These are phyloP conservation scores for Clarias magur DNA, from an alignment of 2,113 vertebrate genomes.

Conservation along the genomic window DNA sequence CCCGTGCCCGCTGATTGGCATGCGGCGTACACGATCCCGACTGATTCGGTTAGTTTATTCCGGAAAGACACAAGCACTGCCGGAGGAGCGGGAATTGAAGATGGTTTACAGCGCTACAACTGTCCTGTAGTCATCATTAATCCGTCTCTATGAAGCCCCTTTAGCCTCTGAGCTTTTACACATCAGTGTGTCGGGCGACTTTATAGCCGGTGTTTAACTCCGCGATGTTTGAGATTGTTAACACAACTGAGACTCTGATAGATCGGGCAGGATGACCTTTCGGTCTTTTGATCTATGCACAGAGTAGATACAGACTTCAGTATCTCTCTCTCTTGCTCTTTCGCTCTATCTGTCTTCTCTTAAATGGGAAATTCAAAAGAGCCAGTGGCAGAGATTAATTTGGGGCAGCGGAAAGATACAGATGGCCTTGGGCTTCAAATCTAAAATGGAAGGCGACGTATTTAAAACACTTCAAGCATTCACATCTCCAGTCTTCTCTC, in stretches of 20 bases:
- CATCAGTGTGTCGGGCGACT: conserved; percentile 55
- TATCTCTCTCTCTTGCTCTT: not conserved
- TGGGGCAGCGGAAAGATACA: conserved; percentile 65
- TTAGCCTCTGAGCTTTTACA: conserved; percentile 20
- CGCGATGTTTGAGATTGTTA: conserved; percentile 60
- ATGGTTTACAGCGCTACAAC: not conserved
- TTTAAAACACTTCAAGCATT: conserved; percentile 63
- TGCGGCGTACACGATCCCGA: not conserved
- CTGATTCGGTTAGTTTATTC: not conserved
- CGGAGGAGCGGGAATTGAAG: not conserved
- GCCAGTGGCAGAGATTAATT: conserved; percentile 61
- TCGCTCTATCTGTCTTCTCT: conserved; percentile 32
- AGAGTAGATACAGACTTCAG: conserved; percentile 20
- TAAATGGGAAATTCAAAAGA: conserved; percentile 57
- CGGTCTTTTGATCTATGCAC: conserved; percentile 6
- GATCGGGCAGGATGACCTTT: conserved; percentile 35
- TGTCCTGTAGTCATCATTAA: conserved; percentile 11
- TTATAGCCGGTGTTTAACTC: conserved; percentile 61
- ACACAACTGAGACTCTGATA: conserved; percentile 49
- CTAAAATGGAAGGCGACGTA: conserved; percentile 60
- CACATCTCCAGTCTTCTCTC: conserved; percentile 36
- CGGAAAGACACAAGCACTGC: not conserved
- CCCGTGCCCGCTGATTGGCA: not conserved
- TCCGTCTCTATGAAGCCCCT: conserved; percentile 18
- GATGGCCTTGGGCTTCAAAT: conserved; percentile 62